Base-by-base conservation (phyloP, 1,140 invertebrate species). In the Drosophila prosaltans region DNA sequence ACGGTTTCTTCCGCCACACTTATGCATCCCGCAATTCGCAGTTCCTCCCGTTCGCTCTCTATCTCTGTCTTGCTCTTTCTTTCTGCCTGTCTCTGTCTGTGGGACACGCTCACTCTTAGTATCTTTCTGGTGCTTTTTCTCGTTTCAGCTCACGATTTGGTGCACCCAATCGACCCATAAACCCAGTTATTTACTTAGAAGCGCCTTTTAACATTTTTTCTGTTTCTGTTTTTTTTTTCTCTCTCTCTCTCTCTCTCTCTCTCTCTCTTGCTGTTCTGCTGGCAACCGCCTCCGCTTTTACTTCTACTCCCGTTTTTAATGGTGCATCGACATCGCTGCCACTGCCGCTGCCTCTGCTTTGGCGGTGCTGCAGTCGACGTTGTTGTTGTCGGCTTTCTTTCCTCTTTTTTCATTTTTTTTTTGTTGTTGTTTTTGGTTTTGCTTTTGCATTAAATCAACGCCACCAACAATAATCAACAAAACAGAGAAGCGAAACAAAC, bases 131-230 rank as follows among this genome's bases (percentile, higher is more conserved):
- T 58, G 39, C 36, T 62, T 65, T 88, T 74, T 90, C 78, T 69
- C 69, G 72, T 66, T 76, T 76, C 79, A 72, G 78, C 80, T 80
- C 82, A 86, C 86, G 86, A 90, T 90, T 90, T 90, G 86, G 89
- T 91, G 89, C 89, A 91, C 89, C 89, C 89, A 91, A 91, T 91
- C 89, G 89, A 91, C 89, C 89, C 89, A 91, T 89, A 91, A 91
- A 91, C 89, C 89, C 79, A 91, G 89, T 91, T 91, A 91, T 89
- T 91, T 91, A 84, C 89, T 88, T 91, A 88, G 84, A 89, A 88
- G 84, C 84, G 83, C 83, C 84, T 88, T 88, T 88, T 88, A 89
- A 89, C 83, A 74, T 78, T 88, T 88, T 72, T 63, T 66, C 32
- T 36, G 32, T 36, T 36, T 36, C 32, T 36, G 32, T 36, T 2